phyloP scores from a whole-genome alignment of 2,113 vertebrate species.

The Lophochroa leadbeateri region DNA sequence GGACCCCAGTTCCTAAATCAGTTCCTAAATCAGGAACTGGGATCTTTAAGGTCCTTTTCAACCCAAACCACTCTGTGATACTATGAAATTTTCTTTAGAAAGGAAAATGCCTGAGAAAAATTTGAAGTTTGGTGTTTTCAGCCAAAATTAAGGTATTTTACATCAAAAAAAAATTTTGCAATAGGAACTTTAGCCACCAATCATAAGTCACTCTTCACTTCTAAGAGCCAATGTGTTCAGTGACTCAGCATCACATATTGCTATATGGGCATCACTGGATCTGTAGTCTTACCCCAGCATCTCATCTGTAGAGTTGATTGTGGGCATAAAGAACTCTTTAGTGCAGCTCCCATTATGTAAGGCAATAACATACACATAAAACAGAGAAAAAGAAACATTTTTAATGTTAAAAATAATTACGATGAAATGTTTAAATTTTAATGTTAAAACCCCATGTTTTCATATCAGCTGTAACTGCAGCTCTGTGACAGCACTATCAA shows the following conservation, averaged over 20 bases:
- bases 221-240: neutral
- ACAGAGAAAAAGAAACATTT: neutral
- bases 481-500: neutral
- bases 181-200: neutral
- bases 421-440: neutral
- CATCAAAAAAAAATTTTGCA: neutral
- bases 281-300: neutral
- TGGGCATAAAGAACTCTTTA: neutral
- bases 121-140: neutral
- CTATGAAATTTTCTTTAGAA: neutral
- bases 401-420: neutral
- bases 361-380: neutral
- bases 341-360: neutral
- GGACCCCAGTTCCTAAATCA: constrained; percentile 59
- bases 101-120: neutral
- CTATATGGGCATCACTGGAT: neutral
- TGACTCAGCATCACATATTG: neutral
- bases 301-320: neutral
- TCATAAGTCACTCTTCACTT: neutral
- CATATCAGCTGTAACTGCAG: neutral
- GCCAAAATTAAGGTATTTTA: neutral
- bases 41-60: neutral
- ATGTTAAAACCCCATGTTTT: neutral
- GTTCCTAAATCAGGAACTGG: neutral
- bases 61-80: neutral